These are phyloP conservation scores for Sebastes matsubarae DNA, from an alignment of 2,797 vertebrate genomes.

Conservation along the genomic window DNA sequence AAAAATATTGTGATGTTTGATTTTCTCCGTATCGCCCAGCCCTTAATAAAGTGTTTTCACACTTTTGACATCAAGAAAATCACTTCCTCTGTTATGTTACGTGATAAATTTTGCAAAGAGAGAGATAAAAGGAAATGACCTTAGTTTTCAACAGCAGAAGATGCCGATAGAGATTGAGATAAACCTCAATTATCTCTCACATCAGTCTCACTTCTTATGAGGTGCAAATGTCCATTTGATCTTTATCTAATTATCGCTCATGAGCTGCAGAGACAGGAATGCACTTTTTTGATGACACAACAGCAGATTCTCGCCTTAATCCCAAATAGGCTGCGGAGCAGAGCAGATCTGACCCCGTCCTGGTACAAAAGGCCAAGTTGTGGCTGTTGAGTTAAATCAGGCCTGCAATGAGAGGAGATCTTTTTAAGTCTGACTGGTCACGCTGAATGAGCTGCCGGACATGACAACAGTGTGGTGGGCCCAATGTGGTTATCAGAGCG, in stretches of 20 bases:
- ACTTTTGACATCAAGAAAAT: neutral
- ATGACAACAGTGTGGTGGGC: conserved; percentile 51
- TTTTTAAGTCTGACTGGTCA: conserved; percentile 66
- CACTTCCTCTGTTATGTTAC: neutral
- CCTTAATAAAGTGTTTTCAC: neutral
- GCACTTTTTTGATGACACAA: conserved; percentile 62
- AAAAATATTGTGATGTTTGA: too few species aligned
- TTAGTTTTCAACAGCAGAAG: conserved; percentile 1
- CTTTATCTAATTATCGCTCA: conserved; percentile 37
- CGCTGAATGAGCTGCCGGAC: conserved; percentile 58
- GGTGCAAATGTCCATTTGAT: neutral
- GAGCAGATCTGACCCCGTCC: conserved; percentile 25
- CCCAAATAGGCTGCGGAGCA: conserved; percentile 30
- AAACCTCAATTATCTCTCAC: neutral
- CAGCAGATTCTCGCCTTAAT: conserved; percentile 45
- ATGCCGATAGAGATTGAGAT: conserved; percentile 20
- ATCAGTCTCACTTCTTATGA: neutral
- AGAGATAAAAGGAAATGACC: neutral
- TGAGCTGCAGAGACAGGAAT: conserved; percentile 59
- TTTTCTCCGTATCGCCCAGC: too few species aligned
- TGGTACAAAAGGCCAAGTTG: conserved; percentile 66
- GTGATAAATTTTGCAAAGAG: neutral
- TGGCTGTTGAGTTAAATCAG: conserved; percentile 65
- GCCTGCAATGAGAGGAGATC: conserved; percentile 60
- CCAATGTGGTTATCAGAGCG: conserved; percentile 75